Conservation (phyloP, 2,113 vertebrate species). For the Panthera uncia region DNA sequence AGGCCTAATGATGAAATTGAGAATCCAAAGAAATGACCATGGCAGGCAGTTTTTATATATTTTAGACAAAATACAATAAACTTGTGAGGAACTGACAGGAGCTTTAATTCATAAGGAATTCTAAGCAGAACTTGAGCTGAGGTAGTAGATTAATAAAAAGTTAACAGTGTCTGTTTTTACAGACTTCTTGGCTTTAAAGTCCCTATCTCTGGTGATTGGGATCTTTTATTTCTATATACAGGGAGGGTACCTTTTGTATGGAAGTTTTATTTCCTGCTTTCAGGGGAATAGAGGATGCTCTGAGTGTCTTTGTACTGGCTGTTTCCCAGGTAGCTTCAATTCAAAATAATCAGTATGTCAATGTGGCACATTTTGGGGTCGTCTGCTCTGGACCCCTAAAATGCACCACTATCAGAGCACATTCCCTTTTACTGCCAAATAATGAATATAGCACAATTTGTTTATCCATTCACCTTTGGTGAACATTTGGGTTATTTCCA, state of each 20-base stretch:
- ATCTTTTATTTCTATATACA: background rate
- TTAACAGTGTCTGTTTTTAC: background rate
- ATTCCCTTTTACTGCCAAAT: background rate
- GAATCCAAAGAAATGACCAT: background rate
- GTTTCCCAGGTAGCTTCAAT: background rate
- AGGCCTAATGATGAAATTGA: background rate
- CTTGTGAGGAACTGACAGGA: background rate
- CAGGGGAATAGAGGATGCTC: background rate
- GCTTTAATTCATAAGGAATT: background rate
- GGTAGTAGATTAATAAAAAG: background rate
- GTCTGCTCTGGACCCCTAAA: background rate
- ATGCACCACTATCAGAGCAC: background rate
- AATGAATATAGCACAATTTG: background rate
- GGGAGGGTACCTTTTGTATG: background rate
- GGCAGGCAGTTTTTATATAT: background rate
- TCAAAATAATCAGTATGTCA: background rate
- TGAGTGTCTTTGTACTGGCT: background rate
- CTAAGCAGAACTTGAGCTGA: background rate
- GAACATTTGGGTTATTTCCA: background rate
- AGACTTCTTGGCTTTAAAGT: background rate
- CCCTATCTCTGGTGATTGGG: background rate
- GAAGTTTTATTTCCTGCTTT: background rate
- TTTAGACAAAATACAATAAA: background rate
- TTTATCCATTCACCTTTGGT: background rate
- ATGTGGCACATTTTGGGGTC: background rate